Evolutionary conservation across 2,113 vertebrate species (phyloP), one percentile per base, ranked within the genome.

Genomic region (Phyllostomus hastatus): DNA sequence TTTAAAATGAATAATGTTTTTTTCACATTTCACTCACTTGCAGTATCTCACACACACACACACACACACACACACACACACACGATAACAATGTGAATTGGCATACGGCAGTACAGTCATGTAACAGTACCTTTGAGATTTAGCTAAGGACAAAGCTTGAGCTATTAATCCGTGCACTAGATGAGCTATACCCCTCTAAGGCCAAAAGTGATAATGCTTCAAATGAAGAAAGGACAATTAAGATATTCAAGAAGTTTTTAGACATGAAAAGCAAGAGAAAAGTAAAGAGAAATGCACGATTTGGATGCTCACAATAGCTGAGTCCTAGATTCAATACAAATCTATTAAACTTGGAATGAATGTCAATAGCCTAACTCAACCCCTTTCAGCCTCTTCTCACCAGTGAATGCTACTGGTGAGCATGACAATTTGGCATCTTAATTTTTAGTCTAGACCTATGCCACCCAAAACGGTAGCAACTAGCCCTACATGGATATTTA

Each of bases 1-100:
- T 97, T 98, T 97, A 97, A 97, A 98, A 98, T 61, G 98, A 98
- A 97, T 66, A 94, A 97, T 20, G 14, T 59, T 98, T 97, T 97
- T 95, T 97, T n/a, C 1, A 31, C 96, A 97, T 98, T 97, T 96
- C 94, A 59, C 95, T 90, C 97, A 43, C 92, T 96, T 93, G 54
- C 78, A 76, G 95, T 43, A 90, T 70, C 92, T n/a, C n/a, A n/a
- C n/a, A n/a, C n/a, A n/a, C n/a, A 59, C 61, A 41, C 66, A 43
- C 76, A 54, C 38, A 54, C 92, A 59, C 57, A 41, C 66, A 43
- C 76, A 54, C 38, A 57, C 57, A 43, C 82, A 59, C 28, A 70
- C 1, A 20, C 43, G 88, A 48, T 3, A 79, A 57, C 81, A 85
- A 43, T 73, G 35, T 9, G 57, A 31, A 11, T 1, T 20, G 50